A percentile compares a stretch with the other conserved stretches of the same genome.
These are phyloP conservation scores for Hemaris fuciformis DNA, from an alignment of 2,888 invertebrate species.

Conservation along the genomic window DNA sequence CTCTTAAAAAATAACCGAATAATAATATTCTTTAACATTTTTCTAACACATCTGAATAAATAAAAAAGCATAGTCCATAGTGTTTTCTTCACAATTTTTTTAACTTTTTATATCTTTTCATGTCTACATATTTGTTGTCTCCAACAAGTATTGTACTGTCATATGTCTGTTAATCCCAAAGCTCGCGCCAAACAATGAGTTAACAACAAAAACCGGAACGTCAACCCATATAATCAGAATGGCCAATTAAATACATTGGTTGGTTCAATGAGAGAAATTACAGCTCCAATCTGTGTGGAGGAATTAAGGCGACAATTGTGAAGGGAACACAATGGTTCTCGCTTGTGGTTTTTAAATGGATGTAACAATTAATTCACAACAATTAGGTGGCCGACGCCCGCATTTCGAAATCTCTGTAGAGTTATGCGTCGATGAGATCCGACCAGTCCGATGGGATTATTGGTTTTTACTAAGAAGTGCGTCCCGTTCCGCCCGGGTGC, in stretches of 20 bases:
- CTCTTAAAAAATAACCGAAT: too few relatives aligned
- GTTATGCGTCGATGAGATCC: constrained; percentile 29
- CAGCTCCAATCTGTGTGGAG: constrained; percentile 67
- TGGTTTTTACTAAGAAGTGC: too few relatives aligned
- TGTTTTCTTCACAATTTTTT: too few relatives aligned
- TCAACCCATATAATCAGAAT: constrained; percentile 51
- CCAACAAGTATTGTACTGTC: background rate
- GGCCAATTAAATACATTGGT: constrained; percentile 60
- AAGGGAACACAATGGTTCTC: constrained; percentile 57
- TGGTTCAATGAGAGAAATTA: constrained; percentile 61
- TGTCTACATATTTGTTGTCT: too few relatives aligned
- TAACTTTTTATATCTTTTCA: too few relatives aligned
- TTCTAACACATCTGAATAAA: too few relatives aligned
- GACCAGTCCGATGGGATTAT: too few relatives aligned
- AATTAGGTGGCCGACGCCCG: constrained; percentile 78
- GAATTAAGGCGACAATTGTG: constrained; percentile 69
- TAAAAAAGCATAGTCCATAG: too few relatives aligned
- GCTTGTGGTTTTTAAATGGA: constrained; percentile 79
- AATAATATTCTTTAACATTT: too few relatives aligned
- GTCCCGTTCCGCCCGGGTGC: too few relatives aligned
- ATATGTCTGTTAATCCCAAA: background rate
- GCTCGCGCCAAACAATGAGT: constrained; percentile 1
- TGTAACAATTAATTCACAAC: constrained; percentile 81
- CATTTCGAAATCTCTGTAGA: constrained; percentile 64
- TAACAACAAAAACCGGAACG: constrained; percentile 12